Evolutionary conservation across 1,140 invertebrate genomes (phyloP).

Genomic region (Saccostrea echinata): DNA sequence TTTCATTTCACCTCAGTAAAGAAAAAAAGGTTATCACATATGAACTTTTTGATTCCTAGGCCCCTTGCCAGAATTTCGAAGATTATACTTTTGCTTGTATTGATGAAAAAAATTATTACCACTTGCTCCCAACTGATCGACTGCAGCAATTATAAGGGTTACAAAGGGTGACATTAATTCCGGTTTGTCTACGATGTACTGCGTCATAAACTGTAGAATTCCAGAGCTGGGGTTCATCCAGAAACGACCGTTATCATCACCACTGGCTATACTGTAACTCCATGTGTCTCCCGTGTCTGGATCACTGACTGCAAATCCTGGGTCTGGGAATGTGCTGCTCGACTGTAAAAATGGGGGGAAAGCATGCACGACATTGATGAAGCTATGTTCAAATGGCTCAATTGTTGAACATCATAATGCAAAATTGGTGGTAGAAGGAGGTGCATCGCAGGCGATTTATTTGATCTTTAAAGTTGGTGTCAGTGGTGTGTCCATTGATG

Average conservation of each 20-base stretch:
- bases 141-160: conserved; percentile 4
- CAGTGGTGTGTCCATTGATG: too few relatives aligned
- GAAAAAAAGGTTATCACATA: too few relatives aligned
- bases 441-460: too few relatives aligned
- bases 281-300: conserved; percentile 33
- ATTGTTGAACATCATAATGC: too few relatives aligned
- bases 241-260: neutral
- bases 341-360: neutral
- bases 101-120: neutral
- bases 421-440: too few relatives aligned
- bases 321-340: neutral
- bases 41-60: too few relatives aligned
- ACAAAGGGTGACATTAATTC: neutral
- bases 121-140: neutral
- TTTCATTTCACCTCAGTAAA: too few relatives aligned
- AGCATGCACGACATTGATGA: too few relatives aligned
- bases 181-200: conserved; percentile 10
- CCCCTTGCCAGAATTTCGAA: too few relatives aligned
- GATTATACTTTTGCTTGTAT: neutral
- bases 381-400: too few relatives aligned
- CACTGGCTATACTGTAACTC: neutral
- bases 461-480: too few relatives aligned
- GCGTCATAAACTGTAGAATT: neutral
- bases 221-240: neutral
- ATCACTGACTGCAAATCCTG: conserved; percentile 12